Base-by-base conservation (phyloP, 2,797 vertebrate genomes). In the Myotis daubentonii region DNA sequence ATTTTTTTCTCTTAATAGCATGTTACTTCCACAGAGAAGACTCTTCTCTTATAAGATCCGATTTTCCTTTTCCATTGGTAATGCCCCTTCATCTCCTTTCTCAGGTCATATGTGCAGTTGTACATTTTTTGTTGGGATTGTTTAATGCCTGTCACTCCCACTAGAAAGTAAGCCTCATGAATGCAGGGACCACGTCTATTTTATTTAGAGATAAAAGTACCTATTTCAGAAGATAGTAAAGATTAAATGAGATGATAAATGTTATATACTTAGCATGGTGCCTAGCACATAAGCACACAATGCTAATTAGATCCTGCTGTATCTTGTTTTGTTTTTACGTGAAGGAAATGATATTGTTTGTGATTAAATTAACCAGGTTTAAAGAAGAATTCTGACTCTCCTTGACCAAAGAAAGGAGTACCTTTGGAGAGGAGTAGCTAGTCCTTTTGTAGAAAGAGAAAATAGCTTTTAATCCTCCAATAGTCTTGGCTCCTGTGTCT, bases 371-470 rank as follows among this genome's bases (percentile, higher is more conserved):
- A 93, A 62, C 8, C 70, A 30, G 75, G 33, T 87, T 82, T 92
- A 92, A 92, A n/a, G 51, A 85, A 84, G 49, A 84, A 91, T 82
- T 88, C 36, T 74, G 76, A 80, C 41, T 91, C 22, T 87, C 36
- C 17, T 91, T 91, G 74, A 3, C 71, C 66, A 79, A 44, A 96
- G 74, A 79, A 91, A 82, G 47, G 60, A 83, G 75, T 82, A 66
- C 28, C 51, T 94, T 94, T 81, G 75, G 38, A 85, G 44, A 44
- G 71, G 15, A 72, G 2, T 89, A 83, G 33, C 36, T 91, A 65
- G 41, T 87, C 66, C 81, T 89, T 95, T 71, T 76, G n/a, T 94
- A 75, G 91, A 79, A 83, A 72, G 19, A 84, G 60, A 89, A 93
- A 86, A 93, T 79, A 41, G 25, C 25, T 92, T 91, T 89, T 51